A percentile compares a stretch with the other conserved stretches of the same genome.
These are phyloP conservation scores for Hedychridium roseum DNA, from an alignment of 2,888 invertebrate genomes.

Conservation along the genomic window DNA sequence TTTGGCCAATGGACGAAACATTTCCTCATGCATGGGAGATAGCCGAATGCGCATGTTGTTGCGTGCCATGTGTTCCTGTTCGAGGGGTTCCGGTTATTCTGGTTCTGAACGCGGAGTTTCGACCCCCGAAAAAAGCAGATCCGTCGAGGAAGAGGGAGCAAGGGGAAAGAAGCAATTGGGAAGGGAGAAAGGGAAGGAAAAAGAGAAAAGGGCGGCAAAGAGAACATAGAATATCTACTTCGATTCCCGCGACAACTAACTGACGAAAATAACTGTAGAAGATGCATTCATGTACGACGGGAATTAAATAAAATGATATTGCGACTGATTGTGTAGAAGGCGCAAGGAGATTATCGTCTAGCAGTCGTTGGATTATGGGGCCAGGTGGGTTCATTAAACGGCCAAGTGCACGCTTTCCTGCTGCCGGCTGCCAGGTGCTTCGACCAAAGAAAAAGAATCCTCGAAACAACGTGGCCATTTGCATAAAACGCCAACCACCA, in stretches of 20 bases:
- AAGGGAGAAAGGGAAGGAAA: conserved; percentile 17
- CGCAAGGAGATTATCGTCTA: too few relatives aligned
- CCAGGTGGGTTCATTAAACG: conserved; percentile 16
- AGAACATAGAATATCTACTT: too few relatives aligned
- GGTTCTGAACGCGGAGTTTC: conserved; percentile 46
- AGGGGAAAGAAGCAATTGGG: conserved; percentile 10
- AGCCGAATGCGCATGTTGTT: too few relatives aligned
- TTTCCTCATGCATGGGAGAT: too few relatives aligned
- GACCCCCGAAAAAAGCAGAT: conserved; percentile 42
- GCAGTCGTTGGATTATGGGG: not conserved
- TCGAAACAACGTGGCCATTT: conserved; percentile 4
- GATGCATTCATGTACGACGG: too few relatives aligned
- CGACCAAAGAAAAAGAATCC: conserved; percentile 1
- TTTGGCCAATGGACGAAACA: too few relatives aligned
- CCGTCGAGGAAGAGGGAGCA: conserved; percentile 18
- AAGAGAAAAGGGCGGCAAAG: conserved; percentile 17
- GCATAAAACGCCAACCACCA: conserved; percentile 3
- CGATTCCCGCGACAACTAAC: too few relatives aligned
- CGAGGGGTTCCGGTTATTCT: conserved; percentile 51
- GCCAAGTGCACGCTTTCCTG: conserved; percentile 8
- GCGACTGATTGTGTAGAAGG: too few relatives aligned
- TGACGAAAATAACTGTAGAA: too few relatives aligned
- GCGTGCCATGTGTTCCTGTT: conserved; percentile 9
- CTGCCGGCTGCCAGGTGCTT: not conserved
- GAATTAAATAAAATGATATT: too few relatives aligned